Conservation (phyloP, 1,140 invertebrate species). For the Thaumatotibia leucotreta region DNA sequence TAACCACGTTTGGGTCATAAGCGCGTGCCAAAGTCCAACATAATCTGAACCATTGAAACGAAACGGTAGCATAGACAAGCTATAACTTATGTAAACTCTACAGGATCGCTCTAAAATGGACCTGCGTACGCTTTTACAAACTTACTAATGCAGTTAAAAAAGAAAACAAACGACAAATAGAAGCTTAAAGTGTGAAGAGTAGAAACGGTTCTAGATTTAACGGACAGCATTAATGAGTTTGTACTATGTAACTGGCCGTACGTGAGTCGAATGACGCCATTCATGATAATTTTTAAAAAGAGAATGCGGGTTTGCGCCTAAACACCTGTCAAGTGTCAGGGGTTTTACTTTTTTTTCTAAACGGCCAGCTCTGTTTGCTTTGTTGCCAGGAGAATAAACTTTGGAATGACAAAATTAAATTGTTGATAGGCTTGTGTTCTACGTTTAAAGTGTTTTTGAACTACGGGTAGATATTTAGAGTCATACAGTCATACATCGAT, state of each 20-base stretch:
- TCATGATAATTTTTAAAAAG: conserved; percentile 32
- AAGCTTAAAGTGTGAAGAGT: not conserved
- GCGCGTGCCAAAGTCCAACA: conserved; percentile 23
- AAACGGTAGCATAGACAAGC: not conserved
- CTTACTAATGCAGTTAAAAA: not conserved
- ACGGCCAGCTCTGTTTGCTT: not conserved
- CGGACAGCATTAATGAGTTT: not conserved
- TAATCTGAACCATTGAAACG: conserved; percentile 2
- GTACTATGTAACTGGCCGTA: conserved; percentile 21
- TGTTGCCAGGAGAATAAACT: not conserved
- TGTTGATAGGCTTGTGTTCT: not conserved
- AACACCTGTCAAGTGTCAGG: conserved; percentile 37
- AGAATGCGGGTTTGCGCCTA: conserved; percentile 41
- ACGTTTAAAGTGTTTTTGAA: not conserved
- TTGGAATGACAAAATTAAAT: not conserved
- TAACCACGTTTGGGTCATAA: not conserved
- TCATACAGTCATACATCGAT: too few species aligned
- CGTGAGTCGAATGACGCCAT: conserved; percentile 36
- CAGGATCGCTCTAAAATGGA: conserved; percentile 21
- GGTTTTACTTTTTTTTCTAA: conserved; percentile 8
- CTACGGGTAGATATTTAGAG: too few species aligned
- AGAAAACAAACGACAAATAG: not conserved
- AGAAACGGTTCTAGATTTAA: not conserved
- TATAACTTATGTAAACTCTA: conserved; percentile 15
- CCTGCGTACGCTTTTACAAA: not conserved